phyloP scores from a whole-genome alignment of 2,113 vertebrate species.

The Vulpes lagopus region DNA sequence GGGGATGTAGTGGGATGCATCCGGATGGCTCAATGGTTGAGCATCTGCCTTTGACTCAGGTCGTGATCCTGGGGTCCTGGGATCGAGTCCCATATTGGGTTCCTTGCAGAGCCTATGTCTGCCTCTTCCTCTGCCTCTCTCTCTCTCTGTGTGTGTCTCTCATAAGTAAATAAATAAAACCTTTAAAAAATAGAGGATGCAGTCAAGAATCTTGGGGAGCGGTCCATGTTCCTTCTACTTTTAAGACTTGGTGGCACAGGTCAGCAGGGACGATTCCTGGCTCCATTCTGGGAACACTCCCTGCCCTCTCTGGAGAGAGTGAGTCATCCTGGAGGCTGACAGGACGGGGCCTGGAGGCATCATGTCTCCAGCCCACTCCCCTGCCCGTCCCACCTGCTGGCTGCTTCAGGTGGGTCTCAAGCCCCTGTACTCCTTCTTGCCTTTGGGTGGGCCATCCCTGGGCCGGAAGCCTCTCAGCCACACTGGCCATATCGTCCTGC shows the following conservation, averaged over 20 bases:
- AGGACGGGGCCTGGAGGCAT: neutral
- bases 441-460: rapidly evolving
- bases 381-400: rapidly evolving
- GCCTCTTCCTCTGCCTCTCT: no score
- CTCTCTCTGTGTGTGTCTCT: no score
- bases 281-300: neutral
- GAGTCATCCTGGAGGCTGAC: neutral
- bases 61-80: no score
- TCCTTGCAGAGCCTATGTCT: no score
- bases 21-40: no score
- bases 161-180: no score
- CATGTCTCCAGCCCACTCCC: no score
- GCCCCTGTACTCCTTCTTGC: rapidly evolving
- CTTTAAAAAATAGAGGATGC: no score
- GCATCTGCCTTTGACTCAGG: no score
- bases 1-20: no score
- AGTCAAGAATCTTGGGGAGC: neutral
- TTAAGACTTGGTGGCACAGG: neutral
- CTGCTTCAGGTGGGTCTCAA: neutral
- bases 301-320: neutral
- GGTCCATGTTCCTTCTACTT: rapidly evolving
- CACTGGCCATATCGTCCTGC: neutral
- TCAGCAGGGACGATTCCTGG: neutral
- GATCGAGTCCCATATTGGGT: no score
- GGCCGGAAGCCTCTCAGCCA: neutral